A percentile compares a stretch with the other conserved stretches of the same genome.
phyloP scores from a whole-genome alignment of 2,797 vertebrate species.

The Takifugu ocellatus region DNA sequence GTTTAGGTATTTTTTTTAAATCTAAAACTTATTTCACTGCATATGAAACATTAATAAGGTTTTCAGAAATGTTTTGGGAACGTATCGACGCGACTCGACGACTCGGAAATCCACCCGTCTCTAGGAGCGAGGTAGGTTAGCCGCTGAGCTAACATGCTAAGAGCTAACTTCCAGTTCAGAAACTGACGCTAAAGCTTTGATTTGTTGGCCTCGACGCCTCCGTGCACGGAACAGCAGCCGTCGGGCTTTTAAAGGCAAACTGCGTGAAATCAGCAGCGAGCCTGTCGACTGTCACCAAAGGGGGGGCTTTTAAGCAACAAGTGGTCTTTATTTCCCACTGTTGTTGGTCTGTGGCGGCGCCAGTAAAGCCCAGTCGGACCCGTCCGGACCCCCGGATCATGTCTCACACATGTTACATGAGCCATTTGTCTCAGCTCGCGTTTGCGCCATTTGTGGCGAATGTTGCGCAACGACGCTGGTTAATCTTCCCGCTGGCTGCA shows the following conservation, averaged over 20 bases:
- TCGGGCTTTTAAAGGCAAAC: no score
- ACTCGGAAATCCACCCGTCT: slow-evolving; percentile 52
- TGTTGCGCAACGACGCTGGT: slow-evolving; percentile 40
- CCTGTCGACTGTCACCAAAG: no score
- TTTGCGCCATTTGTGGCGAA: slow-evolving; percentile 6
- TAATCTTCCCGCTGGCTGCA: slow-evolving; percentile 38
- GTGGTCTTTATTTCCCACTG: slow-evolving; percentile 48
- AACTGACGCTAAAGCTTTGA: slow-evolving; percentile 10
- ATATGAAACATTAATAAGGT: slow-evolving; percentile 6
- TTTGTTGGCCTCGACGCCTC: not conserved
- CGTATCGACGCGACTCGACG: slow-evolving; percentile 43
- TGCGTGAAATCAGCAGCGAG: no score
- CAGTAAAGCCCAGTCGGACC: slow-evolving; percentile 2
- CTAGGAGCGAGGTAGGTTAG: slow-evolving; percentile 63
- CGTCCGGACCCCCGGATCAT: not conserved
- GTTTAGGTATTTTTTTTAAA: slow-evolving; percentile 19
- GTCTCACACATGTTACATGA: not conserved
- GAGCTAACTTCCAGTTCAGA: slow-evolving; percentile 34
- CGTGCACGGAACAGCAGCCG: not conserved
- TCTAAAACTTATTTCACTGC: slow-evolving; percentile 17
- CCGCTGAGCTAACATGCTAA: slow-evolving; percentile 49
- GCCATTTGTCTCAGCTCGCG: not conserved
- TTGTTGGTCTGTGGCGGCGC: slow-evolving; percentile 15
- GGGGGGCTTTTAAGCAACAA: slow-evolving; percentile 50
- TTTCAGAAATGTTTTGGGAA: slow-evolving; percentile 53